These are phyloP conservation scores for Drosophila macrospina DNA, from an alignment of 2,888 invertebrate species.

Conservation along the genomic window DNA sequence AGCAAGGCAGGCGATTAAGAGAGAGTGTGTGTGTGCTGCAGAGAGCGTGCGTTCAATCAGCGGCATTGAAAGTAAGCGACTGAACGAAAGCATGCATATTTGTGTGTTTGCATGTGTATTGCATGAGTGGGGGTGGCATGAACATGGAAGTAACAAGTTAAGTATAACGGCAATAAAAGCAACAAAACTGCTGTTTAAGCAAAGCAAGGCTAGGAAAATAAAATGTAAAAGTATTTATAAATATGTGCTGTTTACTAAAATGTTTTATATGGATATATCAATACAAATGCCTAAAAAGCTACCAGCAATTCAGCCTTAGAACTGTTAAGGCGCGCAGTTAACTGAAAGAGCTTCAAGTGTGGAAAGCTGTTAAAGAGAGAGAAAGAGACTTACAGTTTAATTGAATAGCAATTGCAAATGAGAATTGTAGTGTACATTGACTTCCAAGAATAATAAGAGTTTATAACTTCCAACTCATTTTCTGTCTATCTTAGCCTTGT, in stretches of 20 bases:
- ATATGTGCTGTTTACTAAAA: background rate
- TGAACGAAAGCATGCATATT: background rate
- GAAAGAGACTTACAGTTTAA: too few relatives aligned
- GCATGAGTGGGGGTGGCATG: background rate
- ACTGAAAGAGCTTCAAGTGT: background rate
- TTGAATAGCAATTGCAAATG: too few relatives aligned
- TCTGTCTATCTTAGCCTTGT: background rate
- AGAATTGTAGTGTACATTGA: too few relatives aligned
- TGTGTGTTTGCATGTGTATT: background rate
- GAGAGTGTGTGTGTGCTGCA: slow-evolving; percentile 1
- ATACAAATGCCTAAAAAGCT: too few relatives aligned
- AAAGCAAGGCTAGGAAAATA: background rate
- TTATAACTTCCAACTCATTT: too few relatives aligned
- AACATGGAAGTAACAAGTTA: slow-evolving; percentile 13
- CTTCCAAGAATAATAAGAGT: too few relatives aligned
- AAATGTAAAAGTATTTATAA: background rate
- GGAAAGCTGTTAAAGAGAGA: background rate
- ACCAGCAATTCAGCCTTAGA: too few relatives aligned
- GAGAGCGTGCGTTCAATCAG: slow-evolving; percentile 30
- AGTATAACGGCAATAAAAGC: background rate
- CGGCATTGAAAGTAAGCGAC: slow-evolving; percentile 1
- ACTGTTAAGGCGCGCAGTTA: too few relatives aligned
- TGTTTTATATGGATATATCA: too few relatives aligned
- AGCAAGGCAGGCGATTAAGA: slow-evolving; percentile 8
- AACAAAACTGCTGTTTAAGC: background rate